phyloP scores from a whole-genome alignment of 1,140 invertebrate species.

The Branchinecta lynchi region DNA sequence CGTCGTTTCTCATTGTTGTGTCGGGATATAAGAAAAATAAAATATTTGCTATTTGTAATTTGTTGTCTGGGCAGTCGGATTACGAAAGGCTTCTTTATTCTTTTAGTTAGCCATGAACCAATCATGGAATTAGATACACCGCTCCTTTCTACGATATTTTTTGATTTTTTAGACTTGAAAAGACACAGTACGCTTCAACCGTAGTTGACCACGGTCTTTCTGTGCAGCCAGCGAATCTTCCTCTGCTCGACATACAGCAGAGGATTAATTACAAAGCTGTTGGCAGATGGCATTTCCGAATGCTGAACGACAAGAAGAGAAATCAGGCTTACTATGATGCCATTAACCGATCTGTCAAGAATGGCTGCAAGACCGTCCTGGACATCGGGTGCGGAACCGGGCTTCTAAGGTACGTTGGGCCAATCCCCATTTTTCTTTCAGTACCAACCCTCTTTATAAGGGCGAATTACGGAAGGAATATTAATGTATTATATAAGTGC shows the following conservation, averaged over 20 bases:
- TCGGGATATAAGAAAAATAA: too few species aligned
- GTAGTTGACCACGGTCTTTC: not conserved
- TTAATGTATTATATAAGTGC: too few species aligned
- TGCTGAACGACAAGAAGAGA: conserved; percentile 55
- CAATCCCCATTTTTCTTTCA: too few species aligned
- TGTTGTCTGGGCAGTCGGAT: too few species aligned
- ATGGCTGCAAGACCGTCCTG: conserved; percentile 41
- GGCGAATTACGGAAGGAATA: too few species aligned
- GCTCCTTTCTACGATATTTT: too few species aligned
- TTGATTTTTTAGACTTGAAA: not conserved
- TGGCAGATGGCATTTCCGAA: conserved; percentile 61
- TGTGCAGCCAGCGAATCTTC: not conserved
- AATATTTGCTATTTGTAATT: too few species aligned
- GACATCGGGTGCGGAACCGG: conserved; percentile 62
- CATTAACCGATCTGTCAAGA: conserved; percentile 39
- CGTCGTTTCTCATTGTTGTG: too few species aligned
- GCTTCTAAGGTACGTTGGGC: conserved; percentile 35
- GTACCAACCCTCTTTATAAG: not conserved
- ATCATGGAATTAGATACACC: too few species aligned
- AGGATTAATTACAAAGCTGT: conserved; percentile 28
- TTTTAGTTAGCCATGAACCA: too few species aligned
- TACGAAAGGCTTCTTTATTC: too few species aligned
- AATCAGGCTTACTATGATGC: conserved; percentile 48
- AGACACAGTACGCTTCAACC: not conserved
- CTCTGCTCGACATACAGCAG: not conserved